These are phyloP conservation scores for Tetranychus piercei DNA, from an alignment of 2,888 invertebrate species.

Conservation along the genomic window DNA sequence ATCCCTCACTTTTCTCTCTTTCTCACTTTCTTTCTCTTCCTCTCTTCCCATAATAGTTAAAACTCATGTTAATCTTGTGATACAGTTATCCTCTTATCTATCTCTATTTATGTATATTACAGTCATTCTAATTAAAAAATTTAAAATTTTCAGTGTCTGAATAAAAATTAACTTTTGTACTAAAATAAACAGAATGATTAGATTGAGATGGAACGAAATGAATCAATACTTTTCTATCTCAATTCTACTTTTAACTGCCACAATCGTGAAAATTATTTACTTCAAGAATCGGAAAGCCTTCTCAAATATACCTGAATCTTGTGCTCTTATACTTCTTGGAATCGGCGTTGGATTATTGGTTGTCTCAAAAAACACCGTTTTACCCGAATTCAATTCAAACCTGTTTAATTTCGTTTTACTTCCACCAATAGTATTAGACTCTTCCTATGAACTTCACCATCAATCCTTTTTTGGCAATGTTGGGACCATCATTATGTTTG, in stretches of 20 bases:
- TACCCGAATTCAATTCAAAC: slow-evolving; percentile 8
- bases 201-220: background rate
- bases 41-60: too few species aligned
- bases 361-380: background rate
- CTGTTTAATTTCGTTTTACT: slow-evolving; percentile 6
- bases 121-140: too few species aligned
- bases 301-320: background rate
- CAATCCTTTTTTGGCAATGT: slow-evolving; percentile 39
- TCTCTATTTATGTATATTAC: too few species aligned
- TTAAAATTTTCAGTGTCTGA: too few species aligned
- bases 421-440: slow-evolving; percentile 36
- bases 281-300: background rate
- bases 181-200: background rate
- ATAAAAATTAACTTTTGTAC: background rate
- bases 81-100: too few species aligned
- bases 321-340: background rate
- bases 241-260: background rate
- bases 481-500: slow-evolving; percentile 39
- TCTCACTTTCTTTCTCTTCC: too few species aligned
- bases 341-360: background rate
- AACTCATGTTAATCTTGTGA: too few species aligned
- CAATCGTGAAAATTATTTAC: background rate
- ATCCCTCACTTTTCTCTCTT: too few species aligned
- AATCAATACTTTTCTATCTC: background rate
- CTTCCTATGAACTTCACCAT: slow-evolving; percentile 40